A percentile compares a stretch with the other conserved stretches of the same genome.
Conservation (phyloP, 2,113 vertebrate species). For the Caranx melampygus region DNA sequence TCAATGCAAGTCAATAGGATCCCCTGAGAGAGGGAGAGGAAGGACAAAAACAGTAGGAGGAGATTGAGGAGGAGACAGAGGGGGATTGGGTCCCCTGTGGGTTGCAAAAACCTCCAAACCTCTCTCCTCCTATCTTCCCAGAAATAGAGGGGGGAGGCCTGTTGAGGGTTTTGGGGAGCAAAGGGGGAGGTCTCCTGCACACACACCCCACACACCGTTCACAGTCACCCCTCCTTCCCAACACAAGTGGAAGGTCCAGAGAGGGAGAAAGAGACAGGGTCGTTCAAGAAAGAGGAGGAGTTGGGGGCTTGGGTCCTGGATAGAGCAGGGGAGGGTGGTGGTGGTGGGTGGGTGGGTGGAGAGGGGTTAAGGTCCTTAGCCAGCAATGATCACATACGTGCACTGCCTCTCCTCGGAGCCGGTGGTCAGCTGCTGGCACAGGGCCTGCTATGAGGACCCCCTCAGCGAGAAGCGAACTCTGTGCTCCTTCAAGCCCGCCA, state of each 20-base stretch:
- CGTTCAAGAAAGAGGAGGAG: conserved; percentile 66
- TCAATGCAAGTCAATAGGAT: conserved; percentile 80
- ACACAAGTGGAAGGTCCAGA: conserved; percentile 55
- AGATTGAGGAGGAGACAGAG: conserved; percentile 52
- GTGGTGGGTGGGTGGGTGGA: conserved; percentile 22
- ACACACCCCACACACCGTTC: conserved; percentile 21
- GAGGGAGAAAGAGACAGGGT: conserved; percentile 59
- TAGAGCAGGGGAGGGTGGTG: conserved; percentile 47
- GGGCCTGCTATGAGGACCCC: conserved; percentile 84
- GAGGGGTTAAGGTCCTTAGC: conserved; percentile 67
- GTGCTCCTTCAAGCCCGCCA: conserved; percentile 69
- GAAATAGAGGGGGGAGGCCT: conserved; percentile 55
- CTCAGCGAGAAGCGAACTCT: conserved; percentile 78
- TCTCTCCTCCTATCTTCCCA: conserved; percentile 40
- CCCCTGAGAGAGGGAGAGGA: conserved; percentile 74
- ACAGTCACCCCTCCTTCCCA: conserved; percentile 72
- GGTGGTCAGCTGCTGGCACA: conserved; percentile 85
- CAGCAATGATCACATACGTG: conserved; percentile 87
- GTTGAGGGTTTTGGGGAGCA: conserved; percentile 43
- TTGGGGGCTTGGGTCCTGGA: conserved; percentile 48
- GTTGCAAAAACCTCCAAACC: conserved; percentile 68
- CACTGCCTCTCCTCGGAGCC: conserved; percentile 85
- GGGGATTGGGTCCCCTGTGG: conserved; percentile 71
- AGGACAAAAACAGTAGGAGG: conserved; percentile 76
- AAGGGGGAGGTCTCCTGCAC: conserved; percentile 46